phyloP scores from a whole-genome alignment of 2,113 vertebrate genomes.

The Neopipo cinnamomea region DNA sequence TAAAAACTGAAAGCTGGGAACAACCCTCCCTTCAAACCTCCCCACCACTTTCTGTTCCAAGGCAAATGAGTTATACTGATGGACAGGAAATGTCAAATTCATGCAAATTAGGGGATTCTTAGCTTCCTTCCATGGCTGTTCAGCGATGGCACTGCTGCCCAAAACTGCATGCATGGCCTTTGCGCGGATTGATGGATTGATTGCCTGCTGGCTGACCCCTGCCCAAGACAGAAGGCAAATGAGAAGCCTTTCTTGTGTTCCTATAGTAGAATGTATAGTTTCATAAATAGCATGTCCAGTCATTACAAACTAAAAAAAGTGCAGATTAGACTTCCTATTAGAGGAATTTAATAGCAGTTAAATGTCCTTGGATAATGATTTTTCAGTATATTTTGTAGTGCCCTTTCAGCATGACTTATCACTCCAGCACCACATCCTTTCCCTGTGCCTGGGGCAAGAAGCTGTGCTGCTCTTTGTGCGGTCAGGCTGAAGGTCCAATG shows the following conservation, averaged over 20 bases:
- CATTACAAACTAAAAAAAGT: neutral
- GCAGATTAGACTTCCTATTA: neutral
- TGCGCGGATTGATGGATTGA: neutral
- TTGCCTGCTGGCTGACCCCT: fast-evolving
- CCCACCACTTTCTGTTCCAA: neutral
- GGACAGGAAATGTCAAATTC: neutral
- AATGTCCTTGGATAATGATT: neutral
- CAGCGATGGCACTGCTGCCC: neutral
- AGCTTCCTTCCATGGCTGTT: neutral
- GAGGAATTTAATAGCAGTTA: neutral
- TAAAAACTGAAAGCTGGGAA: neutral
- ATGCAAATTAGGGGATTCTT: neutral
- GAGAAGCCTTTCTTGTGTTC: neutral
- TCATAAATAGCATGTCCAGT: neutral
- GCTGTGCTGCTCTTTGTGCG: neutral
- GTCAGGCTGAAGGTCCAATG: neutral
- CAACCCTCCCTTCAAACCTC: neutral
- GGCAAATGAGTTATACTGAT: neutral
- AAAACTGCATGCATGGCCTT: fast-evolving
- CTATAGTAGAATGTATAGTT: neutral
- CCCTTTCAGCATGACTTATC: neutral
- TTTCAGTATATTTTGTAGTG: neutral
- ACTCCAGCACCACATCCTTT: neutral
- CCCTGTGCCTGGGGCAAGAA: neutral
- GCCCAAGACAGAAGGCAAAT: neutral